Base-by-base conservation (phyloP, 2,888 invertebrate genomes). In the Dorcus parallelipipedus region DNA sequence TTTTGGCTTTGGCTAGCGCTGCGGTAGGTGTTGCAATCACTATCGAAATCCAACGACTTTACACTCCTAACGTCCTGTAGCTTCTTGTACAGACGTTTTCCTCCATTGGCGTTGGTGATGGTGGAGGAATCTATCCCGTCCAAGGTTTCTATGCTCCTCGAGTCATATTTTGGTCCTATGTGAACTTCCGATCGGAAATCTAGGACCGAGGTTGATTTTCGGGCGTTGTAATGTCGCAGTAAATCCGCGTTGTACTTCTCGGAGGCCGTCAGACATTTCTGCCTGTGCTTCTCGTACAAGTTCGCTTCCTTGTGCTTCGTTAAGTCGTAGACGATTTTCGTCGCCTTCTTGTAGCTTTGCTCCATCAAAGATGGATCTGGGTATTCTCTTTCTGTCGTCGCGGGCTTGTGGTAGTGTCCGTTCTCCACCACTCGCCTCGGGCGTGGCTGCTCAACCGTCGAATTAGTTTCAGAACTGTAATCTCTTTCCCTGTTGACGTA, bases 1-100 rank as follows among this genome's bases (percentile, higher is more conserved):
- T 74, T 76, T 38, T 65, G 6, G 49, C 45, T 0, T 48, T 62
- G 54, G 38, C 61, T 43, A 57, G 56, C 53, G 49, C 61, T 48
- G 57, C 62, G 23, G 62, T 69, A 3, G 71, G 71, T 58, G 58
- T 75, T 77, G 56, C 73, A 73, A 70, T 91, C 91, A n/a, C 88
- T 89, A 71, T 91, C 90, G 66, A 90, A 88, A 71, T 91, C 91
- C 7, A 89, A 79, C 0, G 90, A 89, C 67, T 88, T 88, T 0
- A 88, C 86, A 71, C 87, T 88, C 50, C 88, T 76, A 7, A 81
- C 80, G 69, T 84, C 82, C 17, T 81, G 71, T 6, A 73, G 65
- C 63, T 71, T 75, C 54, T 71, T 72, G 55, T 73, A 71, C 33
- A 70, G 38, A 58, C 71, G 62, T 48, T 68, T 61, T 43, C 62